Evolutionary conservation across 2,888 invertebrate species (phyloP).

Genomic region (Entomobrya proxima): DNA sequence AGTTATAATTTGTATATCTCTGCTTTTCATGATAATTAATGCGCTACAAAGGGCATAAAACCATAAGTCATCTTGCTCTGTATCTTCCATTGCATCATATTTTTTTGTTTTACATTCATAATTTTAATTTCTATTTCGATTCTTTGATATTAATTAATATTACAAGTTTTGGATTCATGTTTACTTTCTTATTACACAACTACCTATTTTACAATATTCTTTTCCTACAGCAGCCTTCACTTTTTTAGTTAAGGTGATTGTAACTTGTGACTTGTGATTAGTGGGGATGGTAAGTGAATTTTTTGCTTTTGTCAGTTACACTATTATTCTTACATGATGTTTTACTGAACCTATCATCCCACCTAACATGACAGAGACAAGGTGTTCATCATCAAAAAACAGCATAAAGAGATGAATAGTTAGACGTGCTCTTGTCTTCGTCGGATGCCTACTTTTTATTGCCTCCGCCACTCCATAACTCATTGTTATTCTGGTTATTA

Average conservation of each 20-base stretch:
- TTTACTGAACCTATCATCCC: background rate
- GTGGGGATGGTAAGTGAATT: background rate
- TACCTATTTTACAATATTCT: background rate
- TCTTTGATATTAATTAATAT: background rate
- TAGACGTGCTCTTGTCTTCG: conserved; percentile 47
- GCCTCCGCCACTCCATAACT: background rate
- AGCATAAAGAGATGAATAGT: conserved; percentile 7
- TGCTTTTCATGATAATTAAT: conserved; percentile 19
- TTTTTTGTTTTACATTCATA: background rate
- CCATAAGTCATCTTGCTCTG: conserved; percentile 41
- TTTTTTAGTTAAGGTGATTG: background rate
- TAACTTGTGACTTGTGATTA: background rate
- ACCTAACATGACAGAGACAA: conserved; percentile 12
- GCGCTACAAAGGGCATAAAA: conserved; percentile 13
- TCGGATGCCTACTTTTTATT: background rate
- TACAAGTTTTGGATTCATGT: background rate
- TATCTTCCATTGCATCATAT: background rate
- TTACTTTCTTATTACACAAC: background rate
- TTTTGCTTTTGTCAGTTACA: conserved; percentile 11
- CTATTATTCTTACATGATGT: conserved; percentile 13
- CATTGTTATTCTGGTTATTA: conserved; percentile 61
- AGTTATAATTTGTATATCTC: background rate
- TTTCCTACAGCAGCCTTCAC: conserved; percentile 15
- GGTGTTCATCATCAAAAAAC: conserved; percentile 19
- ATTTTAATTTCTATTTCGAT: background rate